Percentiles rank a stretch among this genome's conserved stretches.
Evolutionary conservation across 2,113 vertebrate genomes (phyloP).

Genomic region (Phocoena phocoena): DNA sequence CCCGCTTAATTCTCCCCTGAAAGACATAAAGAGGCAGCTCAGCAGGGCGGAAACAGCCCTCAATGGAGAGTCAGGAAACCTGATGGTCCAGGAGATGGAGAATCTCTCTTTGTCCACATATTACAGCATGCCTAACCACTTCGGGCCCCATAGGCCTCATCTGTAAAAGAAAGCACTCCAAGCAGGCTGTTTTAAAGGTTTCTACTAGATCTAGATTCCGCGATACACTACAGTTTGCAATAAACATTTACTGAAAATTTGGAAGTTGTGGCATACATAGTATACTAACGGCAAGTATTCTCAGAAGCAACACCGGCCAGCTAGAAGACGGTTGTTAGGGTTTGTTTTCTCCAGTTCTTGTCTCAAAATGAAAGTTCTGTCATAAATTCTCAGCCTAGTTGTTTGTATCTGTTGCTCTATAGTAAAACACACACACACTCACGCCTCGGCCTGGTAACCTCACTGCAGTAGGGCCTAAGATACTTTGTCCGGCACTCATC

Average conservation of each 20-base stretch:
- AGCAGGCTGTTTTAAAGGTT: not conserved
- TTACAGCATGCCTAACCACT: not conserved
- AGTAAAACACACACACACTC: not conserved
- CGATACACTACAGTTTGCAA: not conserved
- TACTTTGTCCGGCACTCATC: not conserved
- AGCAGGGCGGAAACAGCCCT: not conserved
- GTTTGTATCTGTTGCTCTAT: not conserved
- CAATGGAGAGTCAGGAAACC: not conserved
- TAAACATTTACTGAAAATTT: constrained; percentile 4
- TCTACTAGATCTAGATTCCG: not conserved
- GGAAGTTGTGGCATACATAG: not conserved
- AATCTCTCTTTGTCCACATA: not conserved
- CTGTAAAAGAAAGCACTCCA: not conserved
- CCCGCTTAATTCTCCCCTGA: not conserved
- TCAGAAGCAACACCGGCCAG: not conserved
- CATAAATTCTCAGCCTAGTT: not conserved
- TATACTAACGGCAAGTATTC: not conserved
- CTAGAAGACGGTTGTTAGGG: not conserved
- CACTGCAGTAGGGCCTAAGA: not conserved
- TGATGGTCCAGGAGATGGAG: not conserved
- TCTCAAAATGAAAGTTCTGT: constrained; percentile 10
- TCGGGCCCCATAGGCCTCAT: not conserved
- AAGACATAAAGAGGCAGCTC: not conserved
- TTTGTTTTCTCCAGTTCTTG: not conserved
- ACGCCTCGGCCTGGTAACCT: not conserved